These are phyloP conservation scores for Eupsittula cactorum DNA, from an alignment of 2,113 vertebrate species.

Conservation along the genomic window DNA sequence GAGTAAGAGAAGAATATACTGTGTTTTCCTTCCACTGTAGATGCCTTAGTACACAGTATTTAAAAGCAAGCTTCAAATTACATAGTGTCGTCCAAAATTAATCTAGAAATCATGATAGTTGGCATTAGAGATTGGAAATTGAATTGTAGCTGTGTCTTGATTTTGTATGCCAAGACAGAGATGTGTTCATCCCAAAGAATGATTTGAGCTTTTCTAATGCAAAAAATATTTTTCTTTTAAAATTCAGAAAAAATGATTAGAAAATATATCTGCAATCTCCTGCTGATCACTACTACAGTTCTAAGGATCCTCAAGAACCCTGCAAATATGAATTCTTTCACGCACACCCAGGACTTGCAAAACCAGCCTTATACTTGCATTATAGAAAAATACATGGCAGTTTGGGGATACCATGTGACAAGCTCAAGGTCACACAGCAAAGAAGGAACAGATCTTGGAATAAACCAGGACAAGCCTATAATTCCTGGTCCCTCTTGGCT, in stretches of 20 bases:
- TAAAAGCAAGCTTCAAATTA: neutral
- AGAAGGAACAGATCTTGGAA: slow-evolving; percentile 40
- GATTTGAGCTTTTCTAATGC: neutral
- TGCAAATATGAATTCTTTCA: neutral
- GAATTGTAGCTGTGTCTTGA: neutral
- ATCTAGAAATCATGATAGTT: neutral
- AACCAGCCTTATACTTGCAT: neutral
- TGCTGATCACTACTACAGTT: neutral
- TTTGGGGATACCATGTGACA: neutral
- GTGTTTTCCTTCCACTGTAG: neutral
- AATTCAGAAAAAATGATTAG: neutral
- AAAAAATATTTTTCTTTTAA: neutral
- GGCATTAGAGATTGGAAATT: neutral
- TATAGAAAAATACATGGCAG: neutral
- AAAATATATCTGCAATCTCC: neutral
- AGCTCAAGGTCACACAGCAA: slow-evolving; percentile 43
- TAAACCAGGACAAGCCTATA: slow-evolving; percentile 40
- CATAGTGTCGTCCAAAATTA: neutral
- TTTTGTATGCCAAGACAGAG: neutral
- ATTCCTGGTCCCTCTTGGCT: slow-evolving; percentile 42
- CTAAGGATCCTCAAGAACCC: neutral
- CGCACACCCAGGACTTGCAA: neutral
- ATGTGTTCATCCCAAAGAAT: neutral
- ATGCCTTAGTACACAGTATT: neutral
- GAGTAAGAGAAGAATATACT: neutral